phyloP scores from a whole-genome alignment of 2,797 vertebrate genomes.

The Anisognathus igniventris region DNA sequence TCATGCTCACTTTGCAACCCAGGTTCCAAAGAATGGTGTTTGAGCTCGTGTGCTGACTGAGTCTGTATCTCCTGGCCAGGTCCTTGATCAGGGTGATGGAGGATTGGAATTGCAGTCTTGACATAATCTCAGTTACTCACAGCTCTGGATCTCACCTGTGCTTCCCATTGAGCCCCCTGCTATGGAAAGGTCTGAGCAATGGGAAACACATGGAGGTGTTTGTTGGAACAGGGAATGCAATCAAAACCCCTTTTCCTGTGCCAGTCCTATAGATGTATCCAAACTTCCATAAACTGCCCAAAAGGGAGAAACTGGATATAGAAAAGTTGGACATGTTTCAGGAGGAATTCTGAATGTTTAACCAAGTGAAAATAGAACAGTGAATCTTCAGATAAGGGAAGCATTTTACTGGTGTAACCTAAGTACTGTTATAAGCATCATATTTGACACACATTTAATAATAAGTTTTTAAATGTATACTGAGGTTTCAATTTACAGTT shows the following conservation, averaged over 20 bases:
- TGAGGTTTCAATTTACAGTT: not conserved
- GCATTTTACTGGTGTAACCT: not conserved
- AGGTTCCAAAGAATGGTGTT: not conserved
- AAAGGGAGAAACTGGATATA: not conserved
- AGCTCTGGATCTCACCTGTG: not conserved
- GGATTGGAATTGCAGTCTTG: not conserved
- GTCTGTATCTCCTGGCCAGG: not conserved
- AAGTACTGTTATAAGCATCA: not conserved
- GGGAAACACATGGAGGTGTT: not conserved
- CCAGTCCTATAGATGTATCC: not conserved
- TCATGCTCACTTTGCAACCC: fast-evolving
- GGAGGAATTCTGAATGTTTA: not conserved
- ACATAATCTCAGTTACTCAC: not conserved
- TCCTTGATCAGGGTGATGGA: not conserved
- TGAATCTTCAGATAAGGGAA: not conserved
- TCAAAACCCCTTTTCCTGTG: not conserved
- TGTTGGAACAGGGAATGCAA: not conserved
- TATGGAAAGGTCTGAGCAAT: not conserved
- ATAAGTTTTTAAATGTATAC: not conserved
- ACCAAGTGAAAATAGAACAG: not conserved
- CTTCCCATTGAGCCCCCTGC: not conserved
- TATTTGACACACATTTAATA: not conserved
- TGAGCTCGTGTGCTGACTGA: not conserved
- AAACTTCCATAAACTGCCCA: not conserved
- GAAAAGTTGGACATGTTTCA: not conserved